Percentiles rank a stretch among this genome's conserved stretches.
Evolutionary conservation across 2,113 vertebrate genomes (phyloP).

Genomic region (Calyptommatus sinebrachiatus): DNA sequence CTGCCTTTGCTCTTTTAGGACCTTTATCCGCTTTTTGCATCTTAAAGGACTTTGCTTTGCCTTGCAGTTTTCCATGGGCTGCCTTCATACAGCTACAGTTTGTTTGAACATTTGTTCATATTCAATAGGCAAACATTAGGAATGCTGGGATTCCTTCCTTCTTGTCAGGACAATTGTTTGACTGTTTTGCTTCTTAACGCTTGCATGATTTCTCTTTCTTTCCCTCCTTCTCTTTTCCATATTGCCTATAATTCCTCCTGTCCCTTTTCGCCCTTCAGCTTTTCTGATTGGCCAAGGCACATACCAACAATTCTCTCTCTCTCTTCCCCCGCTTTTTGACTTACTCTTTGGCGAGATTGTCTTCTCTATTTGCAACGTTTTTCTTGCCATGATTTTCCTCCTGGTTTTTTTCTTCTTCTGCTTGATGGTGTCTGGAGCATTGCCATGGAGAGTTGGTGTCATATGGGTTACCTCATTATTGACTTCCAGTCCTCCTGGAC

Average conservation of each 20-base stretch:
- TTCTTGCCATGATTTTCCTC: not conserved
- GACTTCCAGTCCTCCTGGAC: conserved; percentile 46
- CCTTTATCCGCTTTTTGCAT: not conserved
- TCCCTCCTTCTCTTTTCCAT: conserved; percentile 10
- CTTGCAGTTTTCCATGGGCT: not conserved
- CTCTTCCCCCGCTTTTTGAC: not conserved
- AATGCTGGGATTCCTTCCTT: conserved; percentile 22
- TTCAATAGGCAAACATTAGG: conserved; percentile 20
- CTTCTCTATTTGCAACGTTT: conserved; percentile 6
- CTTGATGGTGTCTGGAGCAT: not conserved
- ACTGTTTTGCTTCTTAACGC: conserved; percentile 14
- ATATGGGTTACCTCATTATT: conserved; percentile 37
- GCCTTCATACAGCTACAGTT: conserved; percentile 26
- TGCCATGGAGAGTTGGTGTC: not conserved
- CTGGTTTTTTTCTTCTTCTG: not conserved
- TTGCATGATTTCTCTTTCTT: not conserved
- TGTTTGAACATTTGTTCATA: not conserved
- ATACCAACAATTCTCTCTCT: not conserved
- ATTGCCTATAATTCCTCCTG: not conserved
- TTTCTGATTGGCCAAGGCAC: not conserved
- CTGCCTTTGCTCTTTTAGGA: not conserved
- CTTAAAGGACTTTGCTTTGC: not conserved
- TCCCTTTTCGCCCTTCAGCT: conserved; percentile 11
- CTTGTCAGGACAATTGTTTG: conserved; percentile 21
- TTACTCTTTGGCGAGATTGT: conserved; percentile 11